A percentile compares a stretch with the other conserved stretches of the same genome.
phyloP scores from a whole-genome alignment of 2,888 invertebrate species.

The Digitonthophagus gazella region DNA sequence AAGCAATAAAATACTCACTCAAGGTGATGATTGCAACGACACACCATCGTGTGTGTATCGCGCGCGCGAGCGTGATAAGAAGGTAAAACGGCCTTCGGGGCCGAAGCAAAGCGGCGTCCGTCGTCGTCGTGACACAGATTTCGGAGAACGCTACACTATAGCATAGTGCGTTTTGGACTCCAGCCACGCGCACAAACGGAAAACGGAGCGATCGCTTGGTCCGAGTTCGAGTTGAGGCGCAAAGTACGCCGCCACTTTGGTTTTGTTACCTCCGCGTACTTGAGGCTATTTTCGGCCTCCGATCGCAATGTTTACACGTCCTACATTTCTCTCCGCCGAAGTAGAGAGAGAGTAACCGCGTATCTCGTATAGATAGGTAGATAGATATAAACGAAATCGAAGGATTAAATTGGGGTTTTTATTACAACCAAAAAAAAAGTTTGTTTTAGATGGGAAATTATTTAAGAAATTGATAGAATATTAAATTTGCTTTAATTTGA shows the following conservation, averaged over 20 bases:
- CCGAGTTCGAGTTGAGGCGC: not conserved
- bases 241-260: not conserved
- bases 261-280: too few relatives aligned
- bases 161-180: not conserved
- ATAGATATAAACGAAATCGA: not conserved
- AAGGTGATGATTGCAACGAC: constrained; percentile 13
- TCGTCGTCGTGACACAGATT: constrained; percentile 11
- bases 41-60: too few relatives aligned
- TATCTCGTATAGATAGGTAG: not conserved
- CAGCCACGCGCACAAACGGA: not conserved
- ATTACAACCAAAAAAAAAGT: too few relatives aligned
- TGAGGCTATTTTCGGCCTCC: not conserved
- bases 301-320: not conserved
- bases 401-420: too few relatives aligned
- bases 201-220: not conserved
- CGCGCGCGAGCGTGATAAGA: too few relatives aligned
- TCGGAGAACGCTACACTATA: constrained; percentile 13
- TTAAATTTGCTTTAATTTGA: too few relatives aligned
- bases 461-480: too few relatives aligned
- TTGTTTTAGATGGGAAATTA: too few relatives aligned
- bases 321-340: not conserved
- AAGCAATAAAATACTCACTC: constrained; percentile 15
- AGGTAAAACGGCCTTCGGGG: not conserved
- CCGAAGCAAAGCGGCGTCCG: too few relatives aligned
- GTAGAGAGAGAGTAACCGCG: too few relatives aligned